Evolutionary conservation across 2,888 invertebrate species (phyloP).

Genomic region (Drosophila fulvimacula): DNA sequence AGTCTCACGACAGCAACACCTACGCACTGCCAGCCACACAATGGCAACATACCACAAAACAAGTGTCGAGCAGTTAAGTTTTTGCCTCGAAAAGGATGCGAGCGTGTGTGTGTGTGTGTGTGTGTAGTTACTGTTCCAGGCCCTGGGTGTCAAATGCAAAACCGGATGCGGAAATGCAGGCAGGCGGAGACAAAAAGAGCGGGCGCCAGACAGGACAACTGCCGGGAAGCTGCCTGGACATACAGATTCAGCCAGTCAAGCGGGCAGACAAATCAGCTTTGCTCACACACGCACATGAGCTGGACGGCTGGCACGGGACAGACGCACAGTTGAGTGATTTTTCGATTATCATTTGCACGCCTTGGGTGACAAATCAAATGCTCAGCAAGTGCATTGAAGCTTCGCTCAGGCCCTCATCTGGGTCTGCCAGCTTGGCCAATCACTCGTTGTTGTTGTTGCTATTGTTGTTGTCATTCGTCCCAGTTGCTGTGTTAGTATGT

Average conservation of each 20-base stretch:
- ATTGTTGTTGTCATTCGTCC: conserved; percentile 4
- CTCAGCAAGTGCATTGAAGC: conserved; percentile 69
- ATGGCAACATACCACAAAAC: conserved; percentile 77
- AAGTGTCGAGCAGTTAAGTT: conserved; percentile 78
- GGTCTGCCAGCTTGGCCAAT: conserved; percentile 30
- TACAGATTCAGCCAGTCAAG: conserved; percentile 69
- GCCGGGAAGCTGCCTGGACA: conserved; percentile 52
- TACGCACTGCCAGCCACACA: conserved; percentile 49
- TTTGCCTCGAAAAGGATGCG: conserved; percentile 54
- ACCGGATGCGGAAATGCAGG: conserved; percentile 81
- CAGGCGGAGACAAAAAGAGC: conserved; percentile 43
- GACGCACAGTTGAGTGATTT: conserved; percentile 77
- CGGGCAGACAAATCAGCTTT: conserved; percentile 78
- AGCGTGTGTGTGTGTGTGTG: conserved; percentile 13
- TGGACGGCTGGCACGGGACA: conserved; percentile 33
- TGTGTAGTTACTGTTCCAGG: conserved; percentile 61
- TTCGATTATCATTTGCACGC: conserved; percentile 81
- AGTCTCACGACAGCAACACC: conserved; percentile 62
- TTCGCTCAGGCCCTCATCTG: conserved; percentile 34
- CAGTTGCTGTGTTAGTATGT: neutral
- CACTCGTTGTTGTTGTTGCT: conserved; percentile 6
- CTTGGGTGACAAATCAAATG: conserved; percentile 81
- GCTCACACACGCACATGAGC: conserved; percentile 22
- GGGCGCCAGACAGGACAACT: conserved; percentile 27
- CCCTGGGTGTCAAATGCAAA: conserved; percentile 75